Conservation (phyloP, 2,113 vertebrate genomes). For the Isurus oxyrinchus region DNA sequence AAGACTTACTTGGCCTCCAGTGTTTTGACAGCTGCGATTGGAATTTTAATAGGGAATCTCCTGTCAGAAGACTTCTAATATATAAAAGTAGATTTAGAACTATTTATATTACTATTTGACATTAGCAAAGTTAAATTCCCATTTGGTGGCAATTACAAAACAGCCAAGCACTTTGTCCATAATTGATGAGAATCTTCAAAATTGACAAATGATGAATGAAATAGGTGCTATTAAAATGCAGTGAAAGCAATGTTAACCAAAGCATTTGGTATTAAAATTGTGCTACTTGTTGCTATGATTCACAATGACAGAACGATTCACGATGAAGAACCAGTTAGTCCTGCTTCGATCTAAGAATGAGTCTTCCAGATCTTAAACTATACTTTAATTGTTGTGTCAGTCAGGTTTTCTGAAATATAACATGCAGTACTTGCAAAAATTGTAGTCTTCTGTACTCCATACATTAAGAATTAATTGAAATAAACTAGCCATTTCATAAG, state of each 20-base stretch:
- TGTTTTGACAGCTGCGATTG: conserved; percentile 23
- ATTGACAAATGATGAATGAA: not conserved
- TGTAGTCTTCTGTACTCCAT: not conserved
- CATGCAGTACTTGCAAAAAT: not conserved
- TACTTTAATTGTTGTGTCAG: not conserved
- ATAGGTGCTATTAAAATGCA: not conserved
- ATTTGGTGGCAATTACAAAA: not conserved
- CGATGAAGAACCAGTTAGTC: not conserved
- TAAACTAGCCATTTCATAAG: not conserved
- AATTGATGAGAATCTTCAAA: not conserved
- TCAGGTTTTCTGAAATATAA: not conserved
- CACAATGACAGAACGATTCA: not conserved
- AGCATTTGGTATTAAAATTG: not conserved
- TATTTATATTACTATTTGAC: conserved; percentile 19
- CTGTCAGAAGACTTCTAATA: not conserved
- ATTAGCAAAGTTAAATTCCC: not conserved
- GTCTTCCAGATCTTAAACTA: not conserved
- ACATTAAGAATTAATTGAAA: not conserved
- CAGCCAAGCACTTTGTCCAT: not conserved
- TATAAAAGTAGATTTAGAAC: conserved; percentile 4
- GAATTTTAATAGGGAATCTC: not conserved
- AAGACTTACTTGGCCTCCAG: conserved; percentile 12
- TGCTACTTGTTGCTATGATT: not conserved
- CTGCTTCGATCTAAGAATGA: not conserved
- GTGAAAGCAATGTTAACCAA: not conserved